Conservation (phyloP, 2,113 vertebrate species). For the Dasyprocta punctata region DNA sequence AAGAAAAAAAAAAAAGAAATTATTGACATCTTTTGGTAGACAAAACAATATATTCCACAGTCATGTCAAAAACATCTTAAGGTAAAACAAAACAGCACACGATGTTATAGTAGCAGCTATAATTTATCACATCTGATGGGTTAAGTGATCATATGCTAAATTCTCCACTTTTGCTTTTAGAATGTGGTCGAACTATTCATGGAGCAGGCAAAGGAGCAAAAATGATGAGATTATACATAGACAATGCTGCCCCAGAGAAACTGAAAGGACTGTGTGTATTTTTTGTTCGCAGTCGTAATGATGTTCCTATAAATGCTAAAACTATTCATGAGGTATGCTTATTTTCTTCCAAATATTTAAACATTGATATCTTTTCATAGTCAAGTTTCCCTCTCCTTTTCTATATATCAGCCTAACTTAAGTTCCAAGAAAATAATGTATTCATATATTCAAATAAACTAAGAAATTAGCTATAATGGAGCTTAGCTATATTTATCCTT, state of each 20-base stretch:
- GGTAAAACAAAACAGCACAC: background rate
- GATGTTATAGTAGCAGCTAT: background rate
- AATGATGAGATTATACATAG: slow-evolving; percentile 86
- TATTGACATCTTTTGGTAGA: background rate
- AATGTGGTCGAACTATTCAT: slow-evolving; percentile 87
- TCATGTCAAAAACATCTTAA: background rate
- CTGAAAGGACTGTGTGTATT: slow-evolving; percentile 87
- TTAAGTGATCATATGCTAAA: background rate
- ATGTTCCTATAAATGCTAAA: slow-evolving; percentile 84
- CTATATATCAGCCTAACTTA: background rate
- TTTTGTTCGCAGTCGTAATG: slow-evolving; percentile 86
- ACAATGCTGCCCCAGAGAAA: slow-evolving; percentile 79
- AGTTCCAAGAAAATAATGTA: background rate
- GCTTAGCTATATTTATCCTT: background rate
- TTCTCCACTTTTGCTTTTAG: slow-evolving; percentile 84
- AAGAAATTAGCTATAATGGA: background rate
- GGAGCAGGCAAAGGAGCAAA: slow-evolving; percentile 84
- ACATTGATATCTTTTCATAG: background rate
- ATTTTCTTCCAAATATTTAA: background rate
- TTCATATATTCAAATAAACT: background rate
- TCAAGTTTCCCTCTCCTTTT: background rate
- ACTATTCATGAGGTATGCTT: slow-evolving; percentile 88
- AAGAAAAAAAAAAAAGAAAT: background rate
- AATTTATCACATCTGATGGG: background rate
- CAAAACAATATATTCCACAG: background rate